Evolutionary conservation across 1,140 invertebrate genomes (phyloP).

Genomic region (Brachionus rubens): DNA sequence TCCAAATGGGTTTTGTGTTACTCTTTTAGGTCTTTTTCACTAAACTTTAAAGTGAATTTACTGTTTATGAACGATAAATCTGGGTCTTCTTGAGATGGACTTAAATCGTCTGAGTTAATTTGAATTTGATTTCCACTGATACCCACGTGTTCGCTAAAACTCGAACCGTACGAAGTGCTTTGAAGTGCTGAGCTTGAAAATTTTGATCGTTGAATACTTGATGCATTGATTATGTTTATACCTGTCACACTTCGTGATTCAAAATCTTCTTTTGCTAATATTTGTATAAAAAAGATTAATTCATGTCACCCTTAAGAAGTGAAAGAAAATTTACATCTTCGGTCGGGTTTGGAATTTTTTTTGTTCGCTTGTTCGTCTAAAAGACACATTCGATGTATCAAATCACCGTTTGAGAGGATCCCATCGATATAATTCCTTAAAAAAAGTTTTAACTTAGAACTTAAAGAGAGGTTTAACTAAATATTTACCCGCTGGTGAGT

Average conservation of each 20-base stretch:
- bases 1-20: background rate
- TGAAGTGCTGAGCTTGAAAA: background rate
- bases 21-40: slow-evolving; percentile 33
- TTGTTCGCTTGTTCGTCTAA: slow-evolving; percentile 53
- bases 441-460: background rate
- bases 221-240: background rate
- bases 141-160: slow-evolving; percentile 75
- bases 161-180: slow-evolving; percentile 52
- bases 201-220: background rate
- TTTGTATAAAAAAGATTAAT: background rate
- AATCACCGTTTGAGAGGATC: slow-evolving; percentile 63
- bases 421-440: slow-evolving; percentile 49
- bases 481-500: slow-evolving; percentile 68
- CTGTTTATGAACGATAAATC: background rate
- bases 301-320: too few species aligned
- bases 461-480: too few species aligned
- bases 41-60: slow-evolving; percentile 27
- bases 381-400: slow-evolving; percentile 73
- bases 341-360: background rate
- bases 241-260: slow-evolving; percentile 2
- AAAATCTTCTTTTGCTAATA: background rate
- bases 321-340: background rate
- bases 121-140: slow-evolving; percentile 80
- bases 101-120: slow-evolving; percentile 49
- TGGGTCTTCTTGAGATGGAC: background rate